Evolutionary conservation across 1,140 invertebrate species (phyloP).

Genomic region (Ctenoplectra terminalis): DNA sequence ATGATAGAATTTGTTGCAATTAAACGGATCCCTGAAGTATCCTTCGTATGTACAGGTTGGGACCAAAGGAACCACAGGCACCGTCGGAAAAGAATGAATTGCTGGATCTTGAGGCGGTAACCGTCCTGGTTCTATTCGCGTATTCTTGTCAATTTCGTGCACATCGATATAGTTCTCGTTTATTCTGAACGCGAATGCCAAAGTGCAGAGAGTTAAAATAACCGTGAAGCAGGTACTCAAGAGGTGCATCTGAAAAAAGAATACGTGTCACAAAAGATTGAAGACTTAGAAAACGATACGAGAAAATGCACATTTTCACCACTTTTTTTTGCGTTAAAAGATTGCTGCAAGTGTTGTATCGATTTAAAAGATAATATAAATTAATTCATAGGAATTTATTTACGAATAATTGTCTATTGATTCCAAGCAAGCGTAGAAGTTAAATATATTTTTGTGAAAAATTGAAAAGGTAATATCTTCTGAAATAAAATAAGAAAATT

Average conservation of each 20-base stretch:
- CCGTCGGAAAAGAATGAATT: conserved; percentile 40
- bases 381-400: no score
- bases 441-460: background rate
- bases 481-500: no score
- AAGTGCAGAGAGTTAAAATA: background rate
- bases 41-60: conserved; percentile 31
- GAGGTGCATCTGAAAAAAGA: conserved; percentile 37
- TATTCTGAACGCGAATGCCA: background rate
- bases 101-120: conserved; percentile 47
- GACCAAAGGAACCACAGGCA: conserved; percentile 17
- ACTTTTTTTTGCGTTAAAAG: no score
- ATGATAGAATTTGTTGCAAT: conserved; percentile 54
- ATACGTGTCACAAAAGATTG: no score
- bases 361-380: background rate
- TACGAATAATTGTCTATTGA: no score
- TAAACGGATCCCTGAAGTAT: conserved; percentile 48
- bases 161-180: conserved; percentile 14
- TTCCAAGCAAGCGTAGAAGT: no score
- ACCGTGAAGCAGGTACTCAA: background rate
- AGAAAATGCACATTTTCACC: no score
- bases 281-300: no score
- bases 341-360: no score
- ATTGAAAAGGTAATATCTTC: background rate
- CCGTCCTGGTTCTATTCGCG: background rate
- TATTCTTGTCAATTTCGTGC: conserved; percentile 4